Conservation (phyloP, 2,888 invertebrate genomes). For the Diadegma fenestrale region DNA sequence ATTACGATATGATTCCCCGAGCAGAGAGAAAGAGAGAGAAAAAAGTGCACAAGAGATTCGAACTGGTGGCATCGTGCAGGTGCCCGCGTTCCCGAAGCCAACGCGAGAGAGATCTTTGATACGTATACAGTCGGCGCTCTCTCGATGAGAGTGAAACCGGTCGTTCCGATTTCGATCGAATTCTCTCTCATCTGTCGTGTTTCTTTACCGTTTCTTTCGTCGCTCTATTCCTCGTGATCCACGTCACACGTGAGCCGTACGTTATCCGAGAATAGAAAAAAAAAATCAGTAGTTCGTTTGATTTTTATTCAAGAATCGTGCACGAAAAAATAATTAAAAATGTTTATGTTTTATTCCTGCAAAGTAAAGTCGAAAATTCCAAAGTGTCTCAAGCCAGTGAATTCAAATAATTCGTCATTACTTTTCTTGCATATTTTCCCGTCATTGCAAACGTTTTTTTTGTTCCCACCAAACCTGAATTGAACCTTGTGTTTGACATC, state of each 20-base stretch:
- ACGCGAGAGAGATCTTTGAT: constrained; percentile 43
- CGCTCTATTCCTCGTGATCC: constrained; percentile 2
- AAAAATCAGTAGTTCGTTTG: neutral
- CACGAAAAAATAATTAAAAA: neutral
- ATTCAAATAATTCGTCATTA: neutral
- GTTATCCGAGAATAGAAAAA: constrained; percentile 3
- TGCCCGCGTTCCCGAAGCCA: constrained; percentile 53
- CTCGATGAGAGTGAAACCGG: constrained; percentile 68
- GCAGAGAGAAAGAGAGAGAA: constrained; percentile 3
- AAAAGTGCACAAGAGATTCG: constrained; percentile 6
- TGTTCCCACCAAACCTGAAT: neutral
- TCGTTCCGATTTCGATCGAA: constrained; percentile 65
- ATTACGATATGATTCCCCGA: constrained; percentile 14
- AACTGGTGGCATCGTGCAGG: constrained; percentile 47
- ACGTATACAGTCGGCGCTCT: constrained; percentile 40
- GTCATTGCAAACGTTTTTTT: neutral
- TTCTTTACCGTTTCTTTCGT: constrained; percentile 39
- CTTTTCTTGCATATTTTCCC: neutral
- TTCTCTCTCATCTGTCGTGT: constrained; percentile 42
- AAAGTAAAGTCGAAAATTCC: neutral
- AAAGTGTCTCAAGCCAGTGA: neutral
- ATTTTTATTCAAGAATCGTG: neutral
- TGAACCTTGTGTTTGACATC: neutral
- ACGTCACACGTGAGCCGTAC: neutral
- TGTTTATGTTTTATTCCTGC: neutral